These are phyloP conservation scores for Gymnodraco acuticeps DNA, from an alignment of 2,797 vertebrate genomes.

Conservation along the genomic window DNA sequence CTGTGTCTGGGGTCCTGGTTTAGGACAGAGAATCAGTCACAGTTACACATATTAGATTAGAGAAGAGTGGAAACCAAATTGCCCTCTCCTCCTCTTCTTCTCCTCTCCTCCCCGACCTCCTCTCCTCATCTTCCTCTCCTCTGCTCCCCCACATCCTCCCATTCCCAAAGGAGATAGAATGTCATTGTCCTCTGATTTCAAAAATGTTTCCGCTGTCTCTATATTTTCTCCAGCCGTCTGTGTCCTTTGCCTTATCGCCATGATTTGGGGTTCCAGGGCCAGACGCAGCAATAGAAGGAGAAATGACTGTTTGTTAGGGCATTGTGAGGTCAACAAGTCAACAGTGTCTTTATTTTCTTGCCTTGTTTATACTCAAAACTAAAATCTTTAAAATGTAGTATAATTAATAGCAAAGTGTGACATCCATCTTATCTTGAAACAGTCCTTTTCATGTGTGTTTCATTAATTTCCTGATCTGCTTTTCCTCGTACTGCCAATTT, in stretches of 20 bases:
- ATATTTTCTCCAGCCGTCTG: conserved; percentile 34
- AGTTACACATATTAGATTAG: conserved; percentile 85
- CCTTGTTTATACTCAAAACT: background rate
- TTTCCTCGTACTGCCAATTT: background rate
- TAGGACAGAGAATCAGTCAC: conserved; percentile 80
- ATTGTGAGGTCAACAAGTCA: conserved; percentile 42
- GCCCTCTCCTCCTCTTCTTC: conserved; percentile 66
- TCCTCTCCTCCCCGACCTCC: conserved; percentile 55
- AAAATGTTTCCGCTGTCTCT: conserved; percentile 26
- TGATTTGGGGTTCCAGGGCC: conserved; percentile 39
- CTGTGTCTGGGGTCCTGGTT: conserved; percentile 72
- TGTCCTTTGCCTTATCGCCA: conserved; percentile 58
- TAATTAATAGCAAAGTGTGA: background rate
- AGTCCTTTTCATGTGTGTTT: conserved; percentile 13
- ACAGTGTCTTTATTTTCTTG: conserved; percentile 1
- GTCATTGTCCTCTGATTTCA: conserved; percentile 65
- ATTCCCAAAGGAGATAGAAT: conserved; percentile 66
- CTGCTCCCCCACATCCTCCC: conserved; percentile 48
- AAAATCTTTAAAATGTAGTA: conserved; percentile 1
- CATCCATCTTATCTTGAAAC: conserved; percentile 14
- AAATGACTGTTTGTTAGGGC: conserved; percentile 14
- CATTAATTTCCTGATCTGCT: conserved; percentile 11
- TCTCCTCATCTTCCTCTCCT: conserved; percentile 47
- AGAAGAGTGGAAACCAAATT: conserved; percentile 79
- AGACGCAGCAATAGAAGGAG: conserved; percentile 6